phyloP scores from a whole-genome alignment of 2,797 vertebrate species.

The Microcaecilia unicolor region DNA sequence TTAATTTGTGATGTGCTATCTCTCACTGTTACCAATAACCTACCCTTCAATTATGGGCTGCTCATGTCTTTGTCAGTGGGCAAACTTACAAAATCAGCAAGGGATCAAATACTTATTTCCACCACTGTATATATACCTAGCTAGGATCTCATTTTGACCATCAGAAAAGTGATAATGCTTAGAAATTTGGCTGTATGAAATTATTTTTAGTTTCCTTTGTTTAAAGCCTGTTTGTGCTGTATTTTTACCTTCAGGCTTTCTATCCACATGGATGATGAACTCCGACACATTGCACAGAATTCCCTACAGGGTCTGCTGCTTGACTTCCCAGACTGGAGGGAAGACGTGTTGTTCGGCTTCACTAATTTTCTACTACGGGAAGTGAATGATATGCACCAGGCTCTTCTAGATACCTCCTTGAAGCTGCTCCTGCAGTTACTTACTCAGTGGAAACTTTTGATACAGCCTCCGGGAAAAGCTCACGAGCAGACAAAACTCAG shows the following conservation, averaged over 20 bases:
- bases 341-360: conserved; percentile 93
- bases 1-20: too few species aligned
- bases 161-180: too few species aligned
- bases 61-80: too few species aligned
- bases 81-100: too few species aligned
- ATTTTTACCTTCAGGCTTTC: conserved; percentile 66
- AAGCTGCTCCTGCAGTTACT: conserved; percentile 92
- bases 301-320: conserved; percentile 91
- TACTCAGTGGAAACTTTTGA: conserved; percentile 89
- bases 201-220: not conserved
- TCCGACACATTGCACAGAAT: conserved; percentile 93
- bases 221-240: too few species aligned
- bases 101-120: too few species aligned
- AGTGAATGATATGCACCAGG: conserved; percentile 89
- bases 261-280: conserved; percentile 96
- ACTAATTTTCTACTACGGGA: conserved; percentile 92
- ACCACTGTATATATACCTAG: too few species aligned
- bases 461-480: conserved; percentile 68
- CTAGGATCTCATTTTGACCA: too few species aligned
- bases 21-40: too few species aligned
- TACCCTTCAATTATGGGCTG: too few species aligned
- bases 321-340: conserved; percentile 95
- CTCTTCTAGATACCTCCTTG: conserved; percentile 88
- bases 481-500: conserved; percentile 49
- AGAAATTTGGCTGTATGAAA: too few species aligned